A percentile compares a stretch with the other conserved stretches of the same genome.
Conservation (phyloP, 2,113 vertebrate species). For the Ciconia stormi region DNA sequence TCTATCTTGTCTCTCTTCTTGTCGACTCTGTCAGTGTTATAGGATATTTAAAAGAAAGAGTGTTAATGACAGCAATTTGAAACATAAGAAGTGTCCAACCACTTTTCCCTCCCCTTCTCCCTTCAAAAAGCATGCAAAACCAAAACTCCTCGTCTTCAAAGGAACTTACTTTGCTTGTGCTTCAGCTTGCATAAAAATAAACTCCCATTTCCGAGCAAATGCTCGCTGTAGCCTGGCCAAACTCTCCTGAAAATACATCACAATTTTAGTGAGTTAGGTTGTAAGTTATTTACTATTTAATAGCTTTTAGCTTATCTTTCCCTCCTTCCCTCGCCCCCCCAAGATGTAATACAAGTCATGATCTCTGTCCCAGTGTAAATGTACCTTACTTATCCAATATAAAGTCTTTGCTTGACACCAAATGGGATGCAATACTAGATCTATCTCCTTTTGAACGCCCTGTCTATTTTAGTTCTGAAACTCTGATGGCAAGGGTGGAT, state of each 20-base stretch:
- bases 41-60: slow-evolving; percentile 13
- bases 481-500: not conserved
- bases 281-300: not conserved
- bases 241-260: slow-evolving; percentile 85
- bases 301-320: not conserved
- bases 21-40: slow-evolving; percentile 83
- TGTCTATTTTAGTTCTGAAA: not conserved
- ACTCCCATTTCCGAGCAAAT: slow-evolving; percentile 98
- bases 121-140: not conserved
- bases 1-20: slow-evolving; percentile 98
- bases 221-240: slow-evolving; percentile 95
- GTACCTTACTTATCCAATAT: not conserved
- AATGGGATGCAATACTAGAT: not conserved
- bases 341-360: not conserved
- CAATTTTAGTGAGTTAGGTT: not conserved
- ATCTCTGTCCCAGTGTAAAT: not conserved
- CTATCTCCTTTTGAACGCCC: not conserved
- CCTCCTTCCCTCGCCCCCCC: not conserved
- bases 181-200: slow-evolving; percentile 99
- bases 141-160: not conserved
- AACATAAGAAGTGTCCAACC: not conserved
- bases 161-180: slow-evolving; percentile 96
- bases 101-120: not conserved
- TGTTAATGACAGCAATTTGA: not conserved
- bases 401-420: not conserved